phyloP scores from a whole-genome alignment of 2,888 invertebrate genomes.

The Melolontha melolontha region DNA sequence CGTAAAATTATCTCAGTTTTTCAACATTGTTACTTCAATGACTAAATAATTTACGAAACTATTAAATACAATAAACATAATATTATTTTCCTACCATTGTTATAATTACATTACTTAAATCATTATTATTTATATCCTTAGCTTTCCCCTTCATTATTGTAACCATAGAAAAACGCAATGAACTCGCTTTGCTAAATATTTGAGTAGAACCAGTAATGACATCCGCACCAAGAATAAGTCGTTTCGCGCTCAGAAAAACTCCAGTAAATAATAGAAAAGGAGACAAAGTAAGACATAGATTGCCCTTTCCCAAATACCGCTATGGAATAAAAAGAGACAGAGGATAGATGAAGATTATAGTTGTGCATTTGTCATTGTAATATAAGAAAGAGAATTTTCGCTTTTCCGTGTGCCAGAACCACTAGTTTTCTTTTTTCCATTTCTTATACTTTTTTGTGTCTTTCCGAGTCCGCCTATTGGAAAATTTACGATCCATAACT shows the following conservation, averaged over 20 bases:
- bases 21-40: no score
- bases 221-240: conserved; percentile 32
- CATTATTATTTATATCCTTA: conserved; percentile 20
- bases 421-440: conserved; percentile 30
- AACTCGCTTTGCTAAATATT: conserved; percentile 31
- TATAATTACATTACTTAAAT: conserved; percentile 12
- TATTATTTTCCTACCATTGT: conserved; percentile 7
- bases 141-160: conserved; percentile 18
- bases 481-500: conserved; percentile 50
- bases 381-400: conserved; percentile 39
- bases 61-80: conserved; percentile 1
- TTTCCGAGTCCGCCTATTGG: conserved; percentile 3
- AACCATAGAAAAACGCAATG: conserved; percentile 3
- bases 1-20: no score
- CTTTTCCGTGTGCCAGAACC: conserved; percentile 33
- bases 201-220: conserved; percentile 35
- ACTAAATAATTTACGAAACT: no score
- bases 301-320: conserved; percentile 8
- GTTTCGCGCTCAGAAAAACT: conserved; percentile 31
- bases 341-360: conserved; percentile 42
- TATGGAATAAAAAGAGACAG: conserved; percentile 13
- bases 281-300: conserved; percentile 33
- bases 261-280: conserved; percentile 38
- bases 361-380: conserved; percentile 46
- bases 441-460: conserved; percentile 19